Base-by-base conservation (phyloP, 2,797 vertebrate genomes). In the Sebastes alutus region DNA sequence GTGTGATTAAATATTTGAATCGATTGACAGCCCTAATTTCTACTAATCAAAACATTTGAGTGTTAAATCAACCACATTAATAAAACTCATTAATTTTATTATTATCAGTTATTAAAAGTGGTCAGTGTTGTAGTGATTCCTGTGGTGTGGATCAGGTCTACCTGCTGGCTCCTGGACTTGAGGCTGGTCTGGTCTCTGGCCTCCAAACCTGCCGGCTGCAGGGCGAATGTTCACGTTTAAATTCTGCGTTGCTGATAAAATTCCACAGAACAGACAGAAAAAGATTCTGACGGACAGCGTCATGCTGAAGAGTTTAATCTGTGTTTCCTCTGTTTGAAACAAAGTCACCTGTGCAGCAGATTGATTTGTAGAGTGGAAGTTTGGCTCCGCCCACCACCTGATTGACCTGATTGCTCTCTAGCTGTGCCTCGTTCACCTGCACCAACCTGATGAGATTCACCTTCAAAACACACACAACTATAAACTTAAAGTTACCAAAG, bases 381-480 rank as follows among this genome's bases (percentile, higher is more conserved):
- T 42, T 62, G 82, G 59, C 90, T 49, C 85, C 72, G 4, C 85
- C 90, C 74, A 25, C 59, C 14, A 0, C 4, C 61, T 84, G 54
- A 87, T 86, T 83, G 60, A 55, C 59, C 54, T 62, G n/a, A 75
- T 58, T 54, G 8, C 8, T 64, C 75, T 82, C 67, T 81, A 75
- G 78, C 72, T 60, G 77, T 11, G 56, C 13, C 79, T 79, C 4
- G 30, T 87, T 88, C 46, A 72, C 70, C 85, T 72, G 55, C 59
- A 59, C 10, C 20, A 0, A 42, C 56, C 35, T 62, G 18, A 32
- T 60, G 59, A 55, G 56, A 64, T 29, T 42, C 52, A 62, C 11
- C 23, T n/a, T n/a, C 0, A 49, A 42, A 42, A 42, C 38, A 42
- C 13, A 42, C 14, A 38, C 35, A 38, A 38, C 35, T 0, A 0